These are phyloP conservation scores for Scaptodrosophila lebanonensis DNA, from an alignment of 1,140 invertebrate species.

Conservation along the genomic window DNA sequence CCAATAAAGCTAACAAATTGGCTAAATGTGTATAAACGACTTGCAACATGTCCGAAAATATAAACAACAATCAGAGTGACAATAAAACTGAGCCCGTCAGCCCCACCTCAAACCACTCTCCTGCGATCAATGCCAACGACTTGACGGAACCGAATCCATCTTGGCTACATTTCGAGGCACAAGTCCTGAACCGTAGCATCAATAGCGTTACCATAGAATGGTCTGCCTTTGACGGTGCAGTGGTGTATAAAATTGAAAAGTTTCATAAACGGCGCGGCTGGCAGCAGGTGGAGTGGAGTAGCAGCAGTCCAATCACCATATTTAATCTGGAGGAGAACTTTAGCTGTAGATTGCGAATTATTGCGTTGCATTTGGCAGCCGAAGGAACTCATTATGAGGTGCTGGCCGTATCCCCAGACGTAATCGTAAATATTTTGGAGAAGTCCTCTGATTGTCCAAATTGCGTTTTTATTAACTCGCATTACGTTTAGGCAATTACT, in stretches of 20 bases:
- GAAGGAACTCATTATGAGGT: constrained; percentile 27
- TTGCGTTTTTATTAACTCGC: neutral
- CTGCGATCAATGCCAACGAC: neutral
- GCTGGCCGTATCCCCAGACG: constrained; percentile 51
- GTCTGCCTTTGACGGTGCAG: constrained; percentile 21
- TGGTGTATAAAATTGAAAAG: constrained; percentile 59
- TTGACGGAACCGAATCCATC: neutral
- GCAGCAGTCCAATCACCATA: constrained; percentile 29
- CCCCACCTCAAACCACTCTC: too few relatives aligned
- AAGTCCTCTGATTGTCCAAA: neutral
- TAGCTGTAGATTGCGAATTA: constrained; percentile 55
- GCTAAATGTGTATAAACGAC: constrained; percentile 46
- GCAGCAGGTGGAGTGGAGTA: constrained; percentile 56
- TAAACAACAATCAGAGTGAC: constrained; percentile 39
- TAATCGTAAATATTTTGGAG: constrained; percentile 39
- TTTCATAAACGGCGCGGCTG: constrained; percentile 49
- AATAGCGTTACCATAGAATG: constrained; percentile 54
- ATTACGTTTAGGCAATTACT: constrained; percentile 40
- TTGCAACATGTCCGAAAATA: constrained; percentile 35
- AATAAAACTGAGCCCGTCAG: constrained; percentile 18
- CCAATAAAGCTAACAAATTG: constrained; percentile 47
- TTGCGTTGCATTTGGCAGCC: constrained; percentile 29
- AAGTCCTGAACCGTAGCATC: constrained; percentile 38
- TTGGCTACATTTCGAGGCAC: constrained; percentile 44
- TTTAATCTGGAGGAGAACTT: constrained; percentile 67